These are phyloP conservation scores for Pycnonotus jocosus DNA, from an alignment of 2,113 vertebrate genomes.

Conservation along the genomic window DNA sequence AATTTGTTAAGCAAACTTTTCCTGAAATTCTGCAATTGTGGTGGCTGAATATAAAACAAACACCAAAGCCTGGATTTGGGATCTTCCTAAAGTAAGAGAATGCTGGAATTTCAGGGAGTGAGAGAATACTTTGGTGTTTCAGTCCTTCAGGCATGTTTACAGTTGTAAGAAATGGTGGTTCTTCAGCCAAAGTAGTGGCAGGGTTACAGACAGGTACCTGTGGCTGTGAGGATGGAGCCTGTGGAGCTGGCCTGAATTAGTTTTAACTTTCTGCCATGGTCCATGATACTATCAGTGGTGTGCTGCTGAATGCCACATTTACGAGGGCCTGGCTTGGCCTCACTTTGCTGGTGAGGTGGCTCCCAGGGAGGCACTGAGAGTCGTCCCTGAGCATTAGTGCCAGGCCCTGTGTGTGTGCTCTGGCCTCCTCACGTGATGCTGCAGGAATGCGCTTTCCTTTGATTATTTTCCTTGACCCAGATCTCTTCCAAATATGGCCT, in stretches of 20 bases:
- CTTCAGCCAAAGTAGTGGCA: not conserved
- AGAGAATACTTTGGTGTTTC: not conserved
- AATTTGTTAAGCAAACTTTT: not conserved
- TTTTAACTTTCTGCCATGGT: not conserved
- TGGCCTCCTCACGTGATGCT: slow-evolving; percentile 21
- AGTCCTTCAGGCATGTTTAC: not conserved
- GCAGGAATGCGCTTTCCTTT: slow-evolving; percentile 62
- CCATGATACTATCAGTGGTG: rapidly evolving
- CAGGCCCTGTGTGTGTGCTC: not conserved
- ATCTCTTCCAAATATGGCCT: slow-evolving; percentile 67
- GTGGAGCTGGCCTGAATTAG: not conserved
- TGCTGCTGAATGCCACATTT: not conserved
- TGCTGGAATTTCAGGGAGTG: not conserved
- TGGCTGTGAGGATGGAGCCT: not conserved
- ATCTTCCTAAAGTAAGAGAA: not conserved
- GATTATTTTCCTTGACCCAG: slow-evolving; percentile 69
- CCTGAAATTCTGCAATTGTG: not conserved
- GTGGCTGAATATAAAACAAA: not conserved
- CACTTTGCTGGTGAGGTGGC: not conserved
- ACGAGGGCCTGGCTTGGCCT: not conserved
- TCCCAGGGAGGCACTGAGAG: not conserved
- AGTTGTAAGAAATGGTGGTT: not conserved
- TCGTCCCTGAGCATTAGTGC: not conserved
- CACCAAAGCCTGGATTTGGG: not conserved
- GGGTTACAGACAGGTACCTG: not conserved